Conservation (phyloP, 2,888 invertebrate genomes). For the Podotricha telesiphe region DNA sequence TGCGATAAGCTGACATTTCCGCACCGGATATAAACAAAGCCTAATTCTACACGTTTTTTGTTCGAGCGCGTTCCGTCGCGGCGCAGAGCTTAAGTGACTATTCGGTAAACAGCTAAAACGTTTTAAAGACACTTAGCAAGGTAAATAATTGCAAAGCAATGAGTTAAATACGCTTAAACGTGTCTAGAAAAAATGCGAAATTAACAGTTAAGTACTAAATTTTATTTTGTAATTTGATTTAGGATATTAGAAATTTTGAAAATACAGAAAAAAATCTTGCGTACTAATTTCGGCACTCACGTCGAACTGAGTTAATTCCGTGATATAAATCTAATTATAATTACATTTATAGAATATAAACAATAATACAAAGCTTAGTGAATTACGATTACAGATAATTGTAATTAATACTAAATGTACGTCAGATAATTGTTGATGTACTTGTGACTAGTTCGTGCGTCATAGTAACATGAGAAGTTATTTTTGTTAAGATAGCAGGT, state of each 20-base stretch:
- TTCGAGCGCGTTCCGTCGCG: not conserved
- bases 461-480: not conserved
- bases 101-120: slow-evolving; percentile 30
- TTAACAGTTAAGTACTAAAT: not conserved
- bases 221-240: not conserved
- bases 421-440: not conserved
- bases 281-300: too few species aligned
- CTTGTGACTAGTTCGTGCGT: not conserved
- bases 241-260: too few species aligned
- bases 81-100: slow-evolving; percentile 17
- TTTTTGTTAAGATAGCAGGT: too few species aligned
- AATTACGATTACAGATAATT: slow-evolving; percentile 4
- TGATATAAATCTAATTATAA: too few species aligned
- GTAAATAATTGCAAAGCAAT: slow-evolving; percentile 25
- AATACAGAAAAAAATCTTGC: too few species aligned
- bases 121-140: slow-evolving; percentile 30
- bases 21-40: slow-evolving; percentile 16
- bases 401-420: slow-evolving; percentile 6
- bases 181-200: not conserved
- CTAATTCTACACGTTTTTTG: slow-evolving; percentile 30
- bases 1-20: slow-evolving; percentile 14
- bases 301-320: too few species aligned
- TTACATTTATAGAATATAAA: not conserved
- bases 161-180: not conserved
- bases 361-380: not conserved